Evolutionary conservation across 2,113 vertebrate species (phyloP), one percentile per base, ranked within the genome.

Genomic region (Gambusia affinis): DNA sequence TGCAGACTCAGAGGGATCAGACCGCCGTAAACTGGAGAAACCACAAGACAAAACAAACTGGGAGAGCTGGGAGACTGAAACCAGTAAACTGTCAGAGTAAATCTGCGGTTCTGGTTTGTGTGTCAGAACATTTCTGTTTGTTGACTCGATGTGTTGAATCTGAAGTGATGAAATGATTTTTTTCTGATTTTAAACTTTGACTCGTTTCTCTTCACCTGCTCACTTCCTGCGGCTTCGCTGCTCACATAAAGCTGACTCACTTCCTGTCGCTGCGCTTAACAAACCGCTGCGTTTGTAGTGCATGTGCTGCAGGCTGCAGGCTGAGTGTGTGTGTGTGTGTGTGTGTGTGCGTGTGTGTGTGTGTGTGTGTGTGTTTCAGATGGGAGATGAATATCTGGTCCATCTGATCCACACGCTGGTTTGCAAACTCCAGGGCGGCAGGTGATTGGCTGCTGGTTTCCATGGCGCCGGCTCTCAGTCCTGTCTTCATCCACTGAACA

Each of bases 391-490:
- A 63, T 77, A 37, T 83, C 24, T 65, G 31, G 64, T 39, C 44
- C 2, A 29, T 24, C 27, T 69, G 85, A 86, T 87, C 80, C 70
- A 74, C 78, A 85, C 84, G 83, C 67, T 82, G 83, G 87, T 87
- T 83, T 89, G 84, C 75, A 85, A 81, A 81, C 71, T 64, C 77
- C 70, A 27, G 66, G 29, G 82, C 78, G 84, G 91, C 90, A 87
- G 87, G 91, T 92, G 92, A 87, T 93, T 91, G 90, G 92, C 90
- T 91, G 87, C 88, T 91, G 88, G 92, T 93, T 91, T 88, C 91
- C 86, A 91, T 91, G 88, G 83, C 64, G 88, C 90, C 82, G 57
- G 89, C 83, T 86, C 90, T 80, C 77, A 83, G 85, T 90, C 88
- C 90, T 64, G 71, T 85, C 82, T 86, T 79, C 73, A 87, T 83